A percentile compares a stretch with the other conserved stretches of the same genome.
phyloP scores from a whole-genome alignment of 2,888 invertebrate genomes.

The Parasteatoda lunata region DNA sequence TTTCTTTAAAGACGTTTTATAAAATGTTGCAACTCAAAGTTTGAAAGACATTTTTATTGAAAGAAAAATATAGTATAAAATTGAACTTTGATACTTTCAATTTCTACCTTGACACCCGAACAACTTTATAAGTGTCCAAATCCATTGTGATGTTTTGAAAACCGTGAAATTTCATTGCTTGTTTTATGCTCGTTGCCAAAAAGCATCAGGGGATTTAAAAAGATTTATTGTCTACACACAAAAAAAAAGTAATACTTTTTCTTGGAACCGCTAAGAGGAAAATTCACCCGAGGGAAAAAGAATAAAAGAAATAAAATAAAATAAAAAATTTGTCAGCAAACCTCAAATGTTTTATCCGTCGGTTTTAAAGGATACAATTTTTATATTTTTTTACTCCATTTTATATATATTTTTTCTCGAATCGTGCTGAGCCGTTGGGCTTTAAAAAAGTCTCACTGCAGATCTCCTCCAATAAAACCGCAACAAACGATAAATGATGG shows the following conservation, averaged over 20 bases:
- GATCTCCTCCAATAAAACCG: slow-evolving; percentile 67
- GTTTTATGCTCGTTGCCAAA: slow-evolving; percentile 45
- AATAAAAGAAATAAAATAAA: slow-evolving; percentile 29
- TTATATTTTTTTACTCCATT: slow-evolving; percentile 50
- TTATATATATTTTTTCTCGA: slow-evolving; percentile 23
- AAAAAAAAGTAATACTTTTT: slow-evolving; percentile 38
- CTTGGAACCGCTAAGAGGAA: neutral
- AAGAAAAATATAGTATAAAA: neutral
- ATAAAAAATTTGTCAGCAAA: slow-evolving; percentile 59
- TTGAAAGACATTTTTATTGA: neutral
- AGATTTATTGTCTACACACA: slow-evolving; percentile 46
- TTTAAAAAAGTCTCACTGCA: slow-evolving; percentile 63
- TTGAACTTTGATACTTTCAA: too few relatives aligned
- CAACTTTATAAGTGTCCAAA: slow-evolving; percentile 6
- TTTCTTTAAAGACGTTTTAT: too few relatives aligned
- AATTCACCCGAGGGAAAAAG: neutral
- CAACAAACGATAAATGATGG: slow-evolving; percentile 68
- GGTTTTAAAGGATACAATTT: slow-evolving; percentile 65
- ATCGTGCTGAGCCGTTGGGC: slow-evolving; percentile 43
- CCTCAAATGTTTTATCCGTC: slow-evolving; percentile 66
- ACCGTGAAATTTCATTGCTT: slow-evolving; percentile 62
- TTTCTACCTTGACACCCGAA: neutral
- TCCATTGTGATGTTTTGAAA: slow-evolving; percentile 54
- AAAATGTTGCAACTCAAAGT: too few relatives aligned
- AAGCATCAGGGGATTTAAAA: slow-evolving; percentile 46